Conservation (phyloP, 1,140 invertebrate species). For the Neoseiulus cucumeris region DNA sequence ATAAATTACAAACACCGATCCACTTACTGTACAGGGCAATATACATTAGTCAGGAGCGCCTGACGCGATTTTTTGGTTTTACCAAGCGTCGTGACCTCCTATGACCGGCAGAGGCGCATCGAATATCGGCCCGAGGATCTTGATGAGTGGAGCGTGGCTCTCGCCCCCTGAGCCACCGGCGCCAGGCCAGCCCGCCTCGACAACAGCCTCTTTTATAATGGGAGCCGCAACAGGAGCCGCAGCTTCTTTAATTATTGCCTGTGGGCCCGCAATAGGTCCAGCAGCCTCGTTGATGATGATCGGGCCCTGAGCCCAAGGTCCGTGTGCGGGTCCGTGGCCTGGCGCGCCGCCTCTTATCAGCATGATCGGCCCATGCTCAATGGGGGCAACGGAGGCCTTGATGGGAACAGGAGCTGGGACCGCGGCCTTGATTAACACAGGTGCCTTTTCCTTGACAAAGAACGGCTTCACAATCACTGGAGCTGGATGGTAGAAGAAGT, state of each 20-base stretch:
- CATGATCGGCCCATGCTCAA: not conserved
- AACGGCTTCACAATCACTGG: not conserved
- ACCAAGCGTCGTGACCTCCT: not conserved
- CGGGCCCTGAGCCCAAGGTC: too few relatives aligned
- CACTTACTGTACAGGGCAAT: not conserved
- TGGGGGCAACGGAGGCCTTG: not conserved
- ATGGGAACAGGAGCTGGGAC: not conserved
- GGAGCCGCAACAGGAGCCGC: not conserved
- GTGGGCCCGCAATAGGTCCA: not conserved
- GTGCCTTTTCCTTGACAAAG: not conserved
- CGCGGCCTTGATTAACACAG: not conserved
- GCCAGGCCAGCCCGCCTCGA: not conserved
- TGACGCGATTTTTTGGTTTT: not conserved
- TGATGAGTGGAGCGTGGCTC: not conserved
- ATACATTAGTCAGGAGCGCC: not conserved
- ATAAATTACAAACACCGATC: not conserved
- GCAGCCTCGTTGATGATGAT: not conserved
- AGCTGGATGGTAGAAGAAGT: not conserved
- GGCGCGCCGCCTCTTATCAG: not conserved
- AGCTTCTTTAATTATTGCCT: not conserved
- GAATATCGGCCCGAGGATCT: slow-evolving; percentile 3
- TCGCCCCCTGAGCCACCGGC: not conserved
- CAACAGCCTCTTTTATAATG: not conserved
- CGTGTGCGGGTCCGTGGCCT: not conserved
- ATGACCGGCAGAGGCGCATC: not conserved